phyloP scores from a whole-genome alignment of 2,888 invertebrate genomes.

The Chymomyza caudatula region DNA sequence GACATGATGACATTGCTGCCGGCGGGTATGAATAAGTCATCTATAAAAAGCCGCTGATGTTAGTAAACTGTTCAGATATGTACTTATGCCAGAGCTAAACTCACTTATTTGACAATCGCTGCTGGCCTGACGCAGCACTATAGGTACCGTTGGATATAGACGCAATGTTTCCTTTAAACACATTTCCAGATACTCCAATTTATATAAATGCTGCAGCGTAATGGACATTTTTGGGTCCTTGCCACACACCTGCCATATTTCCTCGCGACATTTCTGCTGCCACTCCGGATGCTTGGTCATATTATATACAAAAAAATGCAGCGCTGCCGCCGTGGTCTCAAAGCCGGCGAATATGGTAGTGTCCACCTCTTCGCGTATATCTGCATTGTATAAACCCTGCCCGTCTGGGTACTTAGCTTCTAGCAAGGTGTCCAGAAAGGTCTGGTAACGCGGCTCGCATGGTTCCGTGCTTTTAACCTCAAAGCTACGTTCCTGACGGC shows the following conservation, averaged over 20 bases:
- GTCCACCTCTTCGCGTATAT: slow-evolving; percentile 61
- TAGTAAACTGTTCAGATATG: no score
- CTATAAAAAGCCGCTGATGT: slow-evolving; percentile 11
- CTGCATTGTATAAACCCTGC: slow-evolving; percentile 28
- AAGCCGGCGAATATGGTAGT: slow-evolving; percentile 61
- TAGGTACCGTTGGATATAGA: slow-evolving; percentile 60
- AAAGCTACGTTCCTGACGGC: slow-evolving; percentile 31
- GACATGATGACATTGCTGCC: slow-evolving; percentile 54
- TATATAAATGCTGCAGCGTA: slow-evolving; percentile 40
- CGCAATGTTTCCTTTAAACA: slow-evolving; percentile 64
- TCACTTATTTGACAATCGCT: slow-evolving; percentile 53
- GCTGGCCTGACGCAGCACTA: slow-evolving; percentile 41
- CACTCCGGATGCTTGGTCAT: slow-evolving; percentile 51
- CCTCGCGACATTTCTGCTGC: slow-evolving; percentile 59
- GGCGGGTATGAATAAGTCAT: slow-evolving; percentile 54
- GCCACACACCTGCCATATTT: slow-evolving; percentile 54
- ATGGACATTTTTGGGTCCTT: slow-evolving; percentile 30
- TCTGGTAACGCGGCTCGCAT: not conserved
- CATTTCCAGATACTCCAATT: slow-evolving; percentile 61
- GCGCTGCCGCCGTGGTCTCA: slow-evolving; percentile 55
- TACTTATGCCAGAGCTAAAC: no score
- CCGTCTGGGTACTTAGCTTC: slow-evolving; percentile 38
- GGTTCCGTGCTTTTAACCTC: no score
- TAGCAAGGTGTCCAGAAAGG: slow-evolving; percentile 44
- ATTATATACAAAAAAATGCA: slow-evolving; percentile 60